These are phyloP conservation scores for Eupithecia vulgata DNA, from an alignment of 2,888 invertebrate genomes.

Conservation along the genomic window DNA sequence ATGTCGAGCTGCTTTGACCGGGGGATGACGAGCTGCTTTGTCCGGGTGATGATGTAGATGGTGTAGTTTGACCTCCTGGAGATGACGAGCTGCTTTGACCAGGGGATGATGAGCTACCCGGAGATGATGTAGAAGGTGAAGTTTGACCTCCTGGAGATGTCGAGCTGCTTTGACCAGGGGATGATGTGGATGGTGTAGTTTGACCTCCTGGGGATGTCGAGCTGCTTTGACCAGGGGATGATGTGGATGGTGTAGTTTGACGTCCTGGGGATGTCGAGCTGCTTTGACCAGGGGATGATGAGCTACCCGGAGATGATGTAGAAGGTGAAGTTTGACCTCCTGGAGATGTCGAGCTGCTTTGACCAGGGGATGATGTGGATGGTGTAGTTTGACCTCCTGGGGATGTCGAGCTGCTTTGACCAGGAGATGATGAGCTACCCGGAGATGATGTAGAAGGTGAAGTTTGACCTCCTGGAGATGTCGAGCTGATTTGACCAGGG, in stretches of 20 bases:
- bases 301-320: no score
- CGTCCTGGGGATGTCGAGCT: background rate
- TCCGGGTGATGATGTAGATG: no score
- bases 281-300: background rate
- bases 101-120: background rate
- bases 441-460: background rate
- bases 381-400: background rate
- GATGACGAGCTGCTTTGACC: background rate
- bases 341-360: background rate
- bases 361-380: background rate
- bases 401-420: background rate
- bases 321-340: background rate
- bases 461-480: background rate
- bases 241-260: background rate
- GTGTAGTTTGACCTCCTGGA: background rate
- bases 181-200: background rate
- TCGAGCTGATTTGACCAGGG: background rate
- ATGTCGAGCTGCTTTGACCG: background rate
- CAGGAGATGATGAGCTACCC: background rate
- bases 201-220: background rate
- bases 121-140: background rate
- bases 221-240: background rate
- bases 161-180: background rate
- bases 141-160: background rate
- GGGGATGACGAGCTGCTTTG: background rate